phyloP scores from a whole-genome alignment of 2,888 invertebrate genomes.

The Rhingia rostrata region DNA sequence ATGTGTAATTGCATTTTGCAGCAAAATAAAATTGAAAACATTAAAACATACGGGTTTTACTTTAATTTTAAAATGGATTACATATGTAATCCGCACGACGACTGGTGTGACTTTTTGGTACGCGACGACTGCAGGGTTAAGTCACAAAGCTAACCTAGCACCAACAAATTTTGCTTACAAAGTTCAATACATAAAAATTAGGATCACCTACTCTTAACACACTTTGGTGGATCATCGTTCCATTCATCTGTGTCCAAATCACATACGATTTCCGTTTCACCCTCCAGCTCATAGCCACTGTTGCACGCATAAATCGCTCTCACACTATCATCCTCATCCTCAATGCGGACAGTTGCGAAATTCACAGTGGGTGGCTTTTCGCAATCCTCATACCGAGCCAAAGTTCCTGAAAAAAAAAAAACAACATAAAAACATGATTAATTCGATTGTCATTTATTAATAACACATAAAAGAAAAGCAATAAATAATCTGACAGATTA shows the following conservation, averaged over 20 bases:
- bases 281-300: slow-evolving; percentile 79
- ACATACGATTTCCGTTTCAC: slow-evolving; percentile 79
- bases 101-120: too few relatives aligned
- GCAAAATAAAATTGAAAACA: too few relatives aligned
- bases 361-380: slow-evolving; percentile 80
- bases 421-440: slow-evolving; percentile 7
- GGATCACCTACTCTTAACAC: slow-evolving; percentile 76
- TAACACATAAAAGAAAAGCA: slow-evolving; percentile 10
- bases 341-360: slow-evolving; percentile 77
- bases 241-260: slow-evolving; percentile 81
- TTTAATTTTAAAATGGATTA: too few relatives aligned
- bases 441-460: not conserved
- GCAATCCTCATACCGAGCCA: slow-evolving; percentile 79
- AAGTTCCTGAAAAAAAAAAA: slow-evolving; percentile 57
- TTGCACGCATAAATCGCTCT: slow-evolving; percentile 80
- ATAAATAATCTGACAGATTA: slow-evolving; percentile 22
- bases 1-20: too few relatives aligned
- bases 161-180: not conserved
- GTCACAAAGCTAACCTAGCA: not conserved
- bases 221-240: slow-evolving; percentile 80
- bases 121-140: too few relatives aligned
- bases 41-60: too few relatives aligned
- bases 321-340: slow-evolving; percentile 79
- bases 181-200: not conserved
- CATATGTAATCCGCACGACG: too few relatives aligned